Evolutionary conservation across 2,113 vertebrate species (phyloP).

Genomic region (Channa argus): DNA sequence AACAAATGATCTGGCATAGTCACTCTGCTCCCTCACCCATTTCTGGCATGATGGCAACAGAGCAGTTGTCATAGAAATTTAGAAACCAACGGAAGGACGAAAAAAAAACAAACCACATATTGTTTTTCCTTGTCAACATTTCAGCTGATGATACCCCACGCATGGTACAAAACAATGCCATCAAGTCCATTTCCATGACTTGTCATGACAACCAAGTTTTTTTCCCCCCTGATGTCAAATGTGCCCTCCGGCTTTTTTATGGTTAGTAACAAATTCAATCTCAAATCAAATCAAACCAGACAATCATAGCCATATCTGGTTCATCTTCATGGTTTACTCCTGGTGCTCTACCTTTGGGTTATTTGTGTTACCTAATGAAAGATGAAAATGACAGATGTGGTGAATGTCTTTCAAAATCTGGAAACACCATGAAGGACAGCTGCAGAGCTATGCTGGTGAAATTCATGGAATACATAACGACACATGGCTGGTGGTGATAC

Average conservation of each 20-base stretch:
- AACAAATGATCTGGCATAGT: constrained; percentile 25
- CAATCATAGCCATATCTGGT: constrained; percentile 40
- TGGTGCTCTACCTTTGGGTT: constrained; percentile 46
- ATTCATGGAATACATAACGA: constrained; percentile 57
- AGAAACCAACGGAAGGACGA: constrained; percentile 30
- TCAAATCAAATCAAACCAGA: constrained; percentile 59
- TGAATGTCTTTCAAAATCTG: constrained; percentile 40
- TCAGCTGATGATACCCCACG: constrained; percentile 39
- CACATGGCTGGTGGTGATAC: constrained; percentile 50
- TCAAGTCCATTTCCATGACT: constrained; percentile 61
- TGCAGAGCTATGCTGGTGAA: constrained; percentile 12
- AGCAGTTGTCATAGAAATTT: constrained; percentile 28
- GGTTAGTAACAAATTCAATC: constrained; percentile 55
- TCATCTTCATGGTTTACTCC: constrained; percentile 27
- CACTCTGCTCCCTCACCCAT: neutral
- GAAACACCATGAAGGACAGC: constrained; percentile 23
- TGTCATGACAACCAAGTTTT: constrained; percentile 54
- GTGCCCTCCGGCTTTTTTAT: constrained; percentile 66
- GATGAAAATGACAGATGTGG: constrained; percentile 63
- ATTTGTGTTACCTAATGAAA: constrained; percentile 60
- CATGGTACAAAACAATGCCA: constrained; percentile 61
- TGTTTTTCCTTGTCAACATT: constrained; percentile 45
- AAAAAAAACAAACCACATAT: constrained; percentile 22
- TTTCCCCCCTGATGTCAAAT: constrained; percentile 18
- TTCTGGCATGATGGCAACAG: constrained; percentile 27